Conservation (phyloP, 2,888 invertebrate genomes). For the Tricholauxania praeusta region DNA sequence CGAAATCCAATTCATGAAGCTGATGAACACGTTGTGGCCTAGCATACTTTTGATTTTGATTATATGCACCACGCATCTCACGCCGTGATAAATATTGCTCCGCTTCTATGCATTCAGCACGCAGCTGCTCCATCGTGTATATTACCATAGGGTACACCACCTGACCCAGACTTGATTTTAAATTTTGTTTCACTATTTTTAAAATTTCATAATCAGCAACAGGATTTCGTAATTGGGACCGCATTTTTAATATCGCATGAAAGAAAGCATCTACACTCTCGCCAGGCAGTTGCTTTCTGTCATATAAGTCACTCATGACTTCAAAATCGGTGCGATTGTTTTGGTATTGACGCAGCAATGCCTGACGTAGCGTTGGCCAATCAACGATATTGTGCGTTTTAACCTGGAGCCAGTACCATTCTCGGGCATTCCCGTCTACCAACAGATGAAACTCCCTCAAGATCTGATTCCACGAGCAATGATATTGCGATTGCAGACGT, state of each 20-base stretch:
- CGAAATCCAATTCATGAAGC: too few relatives aligned
- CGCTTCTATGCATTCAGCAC: too few relatives aligned
- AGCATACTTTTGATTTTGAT: too few relatives aligned
- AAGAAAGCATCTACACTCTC: conserved; percentile 25
- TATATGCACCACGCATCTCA: too few relatives aligned
- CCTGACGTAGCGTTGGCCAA: conserved; percentile 28
- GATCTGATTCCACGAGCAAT: conserved; percentile 11
- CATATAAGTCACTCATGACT: conserved; percentile 22
- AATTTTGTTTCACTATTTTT: conserved; percentile 6
- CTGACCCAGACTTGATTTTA: background rate
- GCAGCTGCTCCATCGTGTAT: too few relatives aligned
- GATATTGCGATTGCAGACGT: background rate
- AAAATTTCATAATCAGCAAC: background rate
- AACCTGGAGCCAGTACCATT: conserved; percentile 36
- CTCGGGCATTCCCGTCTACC: conserved; percentile 15
- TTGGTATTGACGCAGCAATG: conserved; percentile 24
- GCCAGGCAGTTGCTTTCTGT: conserved; percentile 22
- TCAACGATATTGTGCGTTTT: conserved; percentile 8
- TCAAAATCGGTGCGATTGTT: conserved; percentile 31
- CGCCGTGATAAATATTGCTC: too few relatives aligned
- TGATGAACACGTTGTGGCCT: too few relatives aligned
- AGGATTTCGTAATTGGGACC: background rate
- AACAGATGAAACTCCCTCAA: conserved; percentile 26
- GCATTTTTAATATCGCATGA: background rate
- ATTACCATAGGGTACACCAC: too few relatives aligned